Percentiles rank a stretch among this genome's conserved stretches.
These are phyloP conservation scores for Nibea coibor DNA, from an alignment of 2,113 vertebrate genomes.

Conservation along the genomic window DNA sequence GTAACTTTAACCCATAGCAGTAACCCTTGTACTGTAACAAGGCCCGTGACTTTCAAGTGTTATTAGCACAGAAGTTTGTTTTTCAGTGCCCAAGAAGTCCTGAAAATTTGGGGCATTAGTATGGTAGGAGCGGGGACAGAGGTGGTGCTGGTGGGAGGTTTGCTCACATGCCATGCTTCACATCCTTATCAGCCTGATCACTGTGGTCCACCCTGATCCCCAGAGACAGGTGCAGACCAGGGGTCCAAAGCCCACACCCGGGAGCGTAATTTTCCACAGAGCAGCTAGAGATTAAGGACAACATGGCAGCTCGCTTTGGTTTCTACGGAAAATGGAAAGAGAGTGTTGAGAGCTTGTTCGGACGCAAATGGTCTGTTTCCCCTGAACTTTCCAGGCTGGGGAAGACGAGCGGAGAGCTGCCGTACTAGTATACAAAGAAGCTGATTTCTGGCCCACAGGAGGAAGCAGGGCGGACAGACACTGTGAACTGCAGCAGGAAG, in stretches of 20 bases:
- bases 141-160: constrained; percentile 14
- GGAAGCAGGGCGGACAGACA: constrained; percentile 74
- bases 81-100: background rate
- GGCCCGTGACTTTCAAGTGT: constrained; percentile 39
- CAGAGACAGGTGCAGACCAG: constrained; percentile 73
- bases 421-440: constrained; percentile 46
- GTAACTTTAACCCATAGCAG: constrained; percentile 53
- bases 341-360: constrained; percentile 34
- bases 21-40: constrained; percentile 56
- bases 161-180: constrained; percentile 48
- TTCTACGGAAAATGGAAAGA: constrained; percentile 27
- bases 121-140: background rate
- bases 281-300: constrained; percentile 48
- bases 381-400: constrained; percentile 20
- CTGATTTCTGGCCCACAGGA: constrained; percentile 73
- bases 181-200: constrained; percentile 67
- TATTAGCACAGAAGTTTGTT: background rate
- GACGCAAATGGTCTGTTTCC: constrained; percentile 12
- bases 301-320: constrained; percentile 45
- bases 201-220: constrained; percentile 68
- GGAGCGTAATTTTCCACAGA: constrained; percentile 52
- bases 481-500: constrained; percentile 76
- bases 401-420: constrained; percentile 18
- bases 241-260: constrained; percentile 43
- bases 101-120: background rate